These are phyloP conservation scores for Phalacrocorax carbo DNA, from an alignment of 2,113 vertebrate genomes.

Conservation along the genomic window DNA sequence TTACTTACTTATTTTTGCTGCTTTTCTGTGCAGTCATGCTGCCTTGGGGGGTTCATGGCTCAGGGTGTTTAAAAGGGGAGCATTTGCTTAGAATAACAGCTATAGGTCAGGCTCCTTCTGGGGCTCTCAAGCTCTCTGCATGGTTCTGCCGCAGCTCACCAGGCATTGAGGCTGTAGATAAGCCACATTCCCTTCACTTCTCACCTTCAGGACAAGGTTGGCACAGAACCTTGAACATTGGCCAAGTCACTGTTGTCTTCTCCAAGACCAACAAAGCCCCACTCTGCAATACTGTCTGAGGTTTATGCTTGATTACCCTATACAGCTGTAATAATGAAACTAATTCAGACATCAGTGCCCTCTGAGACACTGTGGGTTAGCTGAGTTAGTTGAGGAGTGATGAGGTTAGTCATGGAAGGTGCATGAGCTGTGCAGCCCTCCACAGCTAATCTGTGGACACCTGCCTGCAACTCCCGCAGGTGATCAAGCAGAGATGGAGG, in stretches of 20 bases:
- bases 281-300: neutral
- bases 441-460: accelerated
- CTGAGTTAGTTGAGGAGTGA: neutral
- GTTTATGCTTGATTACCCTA: neutral
- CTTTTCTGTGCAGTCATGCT: accelerated
- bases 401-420: accelerated
- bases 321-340: neutral
- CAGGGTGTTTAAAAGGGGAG: neutral
- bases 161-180: accelerated
- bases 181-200: neutral
- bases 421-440: neutral
- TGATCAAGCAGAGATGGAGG: neutral
- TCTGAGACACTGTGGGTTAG: neutral
- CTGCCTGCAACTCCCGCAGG: accelerated
- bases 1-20: neutral
- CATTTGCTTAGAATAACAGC: neutral
- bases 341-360: neutral
- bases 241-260: neutral
- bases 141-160: neutral
- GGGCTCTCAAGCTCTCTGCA: neutral
- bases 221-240: neutral
- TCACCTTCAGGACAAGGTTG: neutral
- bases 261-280: neutral
- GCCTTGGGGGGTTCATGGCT: neutral
- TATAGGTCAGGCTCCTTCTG: neutral